These are phyloP conservation scores for Nymphalis urticae DNA, from an alignment of 2,888 invertebrate genomes.

Conservation along the genomic window DNA sequence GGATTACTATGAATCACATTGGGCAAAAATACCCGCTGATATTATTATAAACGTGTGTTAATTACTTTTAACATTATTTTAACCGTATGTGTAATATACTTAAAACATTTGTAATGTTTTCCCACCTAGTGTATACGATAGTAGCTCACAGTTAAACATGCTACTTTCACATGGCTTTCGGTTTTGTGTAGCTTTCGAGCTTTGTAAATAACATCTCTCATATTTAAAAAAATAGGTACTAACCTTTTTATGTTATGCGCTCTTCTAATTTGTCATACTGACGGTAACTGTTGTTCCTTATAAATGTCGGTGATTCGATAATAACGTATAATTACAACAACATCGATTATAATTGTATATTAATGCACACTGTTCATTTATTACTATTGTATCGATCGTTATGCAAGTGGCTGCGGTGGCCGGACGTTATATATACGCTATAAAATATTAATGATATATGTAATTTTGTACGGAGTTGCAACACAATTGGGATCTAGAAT, in stretches of 20 bases:
- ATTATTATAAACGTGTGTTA: too few species aligned
- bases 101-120: too few species aligned
- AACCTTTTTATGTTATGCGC: background rate
- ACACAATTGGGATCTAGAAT: background rate
- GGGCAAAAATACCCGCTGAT: too few species aligned
- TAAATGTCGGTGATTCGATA: background rate
- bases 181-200: too few species aligned
- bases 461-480: background rate
- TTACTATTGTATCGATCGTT: conserved; percentile 12
- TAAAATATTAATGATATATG: background rate
- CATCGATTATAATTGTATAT: conserved; percentile 5
- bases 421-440: background rate
- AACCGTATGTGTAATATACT: too few species aligned
- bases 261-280: background rate
- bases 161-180: too few species aligned
- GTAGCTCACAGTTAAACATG: too few species aligned
- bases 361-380: background rate
- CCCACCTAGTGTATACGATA: too few species aligned
- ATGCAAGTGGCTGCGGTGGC: conserved; percentile 13
- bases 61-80: too few species aligned
- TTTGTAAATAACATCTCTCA: too few species aligned
- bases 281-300: background rate
- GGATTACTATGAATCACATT: too few species aligned
- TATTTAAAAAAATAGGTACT: too few species aligned
- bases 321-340: background rate